A percentile compares a stretch with the other conserved stretches of the same genome.
Evolutionary conservation across 2,888 invertebrate genomes (phyloP).

Genomic region (Athalia rosae): DNA sequence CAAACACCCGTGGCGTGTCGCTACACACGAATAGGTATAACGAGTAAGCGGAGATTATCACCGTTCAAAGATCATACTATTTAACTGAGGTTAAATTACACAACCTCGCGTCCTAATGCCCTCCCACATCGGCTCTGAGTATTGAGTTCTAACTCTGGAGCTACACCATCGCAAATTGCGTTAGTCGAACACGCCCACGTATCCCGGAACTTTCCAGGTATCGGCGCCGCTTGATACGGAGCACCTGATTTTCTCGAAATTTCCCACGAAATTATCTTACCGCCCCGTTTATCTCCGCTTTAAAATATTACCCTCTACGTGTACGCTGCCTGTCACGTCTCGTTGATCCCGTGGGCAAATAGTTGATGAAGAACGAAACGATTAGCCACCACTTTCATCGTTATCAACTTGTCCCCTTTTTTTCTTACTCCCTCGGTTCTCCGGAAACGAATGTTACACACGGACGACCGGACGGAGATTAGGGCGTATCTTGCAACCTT

Average conservation of each 20-base stretch:
- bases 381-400: too few relatives aligned
- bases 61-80: neutral
- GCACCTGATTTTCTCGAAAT: neutral
- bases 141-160: conserved; percentile 7
- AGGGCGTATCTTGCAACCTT: neutral
- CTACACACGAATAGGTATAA: too few relatives aligned
- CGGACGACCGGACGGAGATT: neutral
- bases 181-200: neutral
- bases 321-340: too few relatives aligned
- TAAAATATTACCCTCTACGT: too few relatives aligned
- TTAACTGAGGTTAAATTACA: neutral
- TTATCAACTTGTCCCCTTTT: too few relatives aligned
- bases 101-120: conserved; percentile 2
- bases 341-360: too few relatives aligned
- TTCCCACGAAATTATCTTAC: neutral
- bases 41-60: neutral
- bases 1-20: too few relatives aligned
- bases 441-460: too few relatives aligned
- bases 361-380: too few relatives aligned
- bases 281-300: too few relatives aligned
- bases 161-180: conserved; percentile 8
- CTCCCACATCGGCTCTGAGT: neutral
- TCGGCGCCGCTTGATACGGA: neutral
- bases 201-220: neutral
- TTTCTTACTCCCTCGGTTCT: too few relatives aligned